phyloP scores from a whole-genome alignment of 53 echinoderm and acorn worm species.

The Luidia sarsii region DNA sequence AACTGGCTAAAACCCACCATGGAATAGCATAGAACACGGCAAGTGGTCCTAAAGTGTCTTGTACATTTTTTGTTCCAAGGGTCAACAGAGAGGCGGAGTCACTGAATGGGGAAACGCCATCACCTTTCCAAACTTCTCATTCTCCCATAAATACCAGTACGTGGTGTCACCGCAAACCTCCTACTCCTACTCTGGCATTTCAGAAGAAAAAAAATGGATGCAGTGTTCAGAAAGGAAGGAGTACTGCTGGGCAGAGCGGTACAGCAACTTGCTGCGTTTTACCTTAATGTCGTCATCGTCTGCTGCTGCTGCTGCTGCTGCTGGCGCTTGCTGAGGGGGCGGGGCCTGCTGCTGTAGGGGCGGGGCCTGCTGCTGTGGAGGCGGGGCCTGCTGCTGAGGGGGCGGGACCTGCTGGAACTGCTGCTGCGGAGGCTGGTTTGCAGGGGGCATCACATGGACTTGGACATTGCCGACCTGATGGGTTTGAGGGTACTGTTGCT shows the following conservation, averaged over 20 bases:
- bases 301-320: background rate
- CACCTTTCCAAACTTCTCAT: background rate
- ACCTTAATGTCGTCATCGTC: conserved; percentile 44
- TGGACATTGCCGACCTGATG: background rate
- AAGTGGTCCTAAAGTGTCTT: no score
- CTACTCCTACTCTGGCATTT: no score
- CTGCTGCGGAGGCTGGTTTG: background rate
- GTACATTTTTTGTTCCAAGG: no score
- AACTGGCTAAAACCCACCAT: no score
- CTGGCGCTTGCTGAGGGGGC: conserved; percentile 47
- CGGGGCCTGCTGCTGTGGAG: conserved; percentile 35
- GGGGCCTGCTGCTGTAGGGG: conserved; percentile 41
- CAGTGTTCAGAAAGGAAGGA: no score
- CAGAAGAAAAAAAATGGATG: no score
- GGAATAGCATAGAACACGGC: no score
- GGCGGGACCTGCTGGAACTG: background rate
- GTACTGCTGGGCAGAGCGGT: background rate
- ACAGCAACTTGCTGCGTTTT: background rate
- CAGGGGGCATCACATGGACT: no score
- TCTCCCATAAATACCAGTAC: background rate
- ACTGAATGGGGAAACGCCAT: no score
- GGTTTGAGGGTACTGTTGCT: background rate
- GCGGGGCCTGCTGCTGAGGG: conserved; percentile 16
- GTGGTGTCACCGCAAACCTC: no score
- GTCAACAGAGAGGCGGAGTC: no score